Evolutionary conservation across 2,113 vertebrate species (phyloP).

Genomic region (Cervus canadensis): DNA sequence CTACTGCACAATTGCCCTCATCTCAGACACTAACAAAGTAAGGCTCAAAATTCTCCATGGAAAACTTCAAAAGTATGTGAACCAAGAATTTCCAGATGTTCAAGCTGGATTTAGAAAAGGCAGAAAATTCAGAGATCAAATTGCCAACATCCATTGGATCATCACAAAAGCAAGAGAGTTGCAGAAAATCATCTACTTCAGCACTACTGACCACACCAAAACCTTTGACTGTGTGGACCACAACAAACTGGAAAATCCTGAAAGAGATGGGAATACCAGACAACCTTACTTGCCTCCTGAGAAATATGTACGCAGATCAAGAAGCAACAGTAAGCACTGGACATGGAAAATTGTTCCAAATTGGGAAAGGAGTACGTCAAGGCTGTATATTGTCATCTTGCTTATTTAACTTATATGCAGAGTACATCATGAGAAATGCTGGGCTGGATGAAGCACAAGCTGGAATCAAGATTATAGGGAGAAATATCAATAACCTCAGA

Average conservation of each 20-base stretch:
- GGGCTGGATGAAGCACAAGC: neutral
- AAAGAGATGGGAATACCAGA: neutral
- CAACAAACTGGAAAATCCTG: neutral
- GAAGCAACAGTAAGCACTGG: neutral
- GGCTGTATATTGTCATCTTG: neutral
- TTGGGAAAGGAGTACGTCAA: accelerated
- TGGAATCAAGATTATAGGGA: neutral
- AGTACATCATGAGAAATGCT: neutral
- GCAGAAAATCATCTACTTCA: neutral
- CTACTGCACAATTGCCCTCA: neutral
- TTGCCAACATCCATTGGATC: neutral
- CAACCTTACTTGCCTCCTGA: neutral
- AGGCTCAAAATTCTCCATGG: neutral
- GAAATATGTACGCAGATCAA: neutral
- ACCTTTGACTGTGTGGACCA: neutral
- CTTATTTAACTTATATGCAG: neutral
- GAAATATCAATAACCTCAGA: neutral
- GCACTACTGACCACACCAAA: neutral
- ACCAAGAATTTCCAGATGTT: neutral
- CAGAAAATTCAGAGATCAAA: neutral
- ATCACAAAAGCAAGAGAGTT: neutral
- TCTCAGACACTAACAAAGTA: neutral
- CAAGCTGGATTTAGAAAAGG: neutral
- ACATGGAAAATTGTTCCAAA: neutral
- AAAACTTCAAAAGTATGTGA: neutral